Percentiles rank a stretch among this genome's conserved stretches.
Evolutionary conservation across 2,797 vertebrate species (phyloP).

Genomic region (Darevskia nairensis): DNA sequence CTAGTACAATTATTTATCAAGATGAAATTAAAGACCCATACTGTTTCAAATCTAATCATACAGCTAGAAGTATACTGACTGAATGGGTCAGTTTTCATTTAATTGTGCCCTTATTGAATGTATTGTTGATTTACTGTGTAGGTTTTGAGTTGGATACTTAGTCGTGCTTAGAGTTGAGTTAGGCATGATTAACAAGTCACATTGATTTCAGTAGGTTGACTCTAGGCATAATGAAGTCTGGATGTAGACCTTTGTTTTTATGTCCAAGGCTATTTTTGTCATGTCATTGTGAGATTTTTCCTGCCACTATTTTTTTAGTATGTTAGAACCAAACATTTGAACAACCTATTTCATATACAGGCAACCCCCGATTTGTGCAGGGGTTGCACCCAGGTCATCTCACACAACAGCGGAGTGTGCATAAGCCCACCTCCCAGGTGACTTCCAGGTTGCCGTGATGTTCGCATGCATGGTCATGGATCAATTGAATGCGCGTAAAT

Average conservation of each 20-base stretch:
- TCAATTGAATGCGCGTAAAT: no score
- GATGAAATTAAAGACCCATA: constrained; percentile 70
- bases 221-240: no score
- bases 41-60: constrained; percentile 71
- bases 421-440: no score
- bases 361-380: no score
- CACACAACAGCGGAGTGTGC: no score
- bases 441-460: no score
- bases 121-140: constrained; percentile 66
- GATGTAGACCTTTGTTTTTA: constrained; percentile 16
- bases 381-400: no score
- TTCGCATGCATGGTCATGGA: no score
- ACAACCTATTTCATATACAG: constrained; percentile 66
- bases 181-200: no score
- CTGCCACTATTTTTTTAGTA: constrained; percentile 54
- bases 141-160: background rate
- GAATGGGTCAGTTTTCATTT: constrained; percentile 64
- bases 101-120: constrained; percentile 64
- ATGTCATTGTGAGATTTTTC: constrained; percentile 65
- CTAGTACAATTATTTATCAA: constrained; percentile 65
- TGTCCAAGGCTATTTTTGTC: constrained; percentile 61
- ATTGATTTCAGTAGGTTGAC: no score
- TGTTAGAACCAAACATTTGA: constrained; percentile 57
- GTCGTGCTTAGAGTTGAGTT: no score
- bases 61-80: constrained; percentile 70